These are phyloP conservation scores for Papilio gigon DNA, from an alignment of 2,888 invertebrate genomes.

Conservation along the genomic window DNA sequence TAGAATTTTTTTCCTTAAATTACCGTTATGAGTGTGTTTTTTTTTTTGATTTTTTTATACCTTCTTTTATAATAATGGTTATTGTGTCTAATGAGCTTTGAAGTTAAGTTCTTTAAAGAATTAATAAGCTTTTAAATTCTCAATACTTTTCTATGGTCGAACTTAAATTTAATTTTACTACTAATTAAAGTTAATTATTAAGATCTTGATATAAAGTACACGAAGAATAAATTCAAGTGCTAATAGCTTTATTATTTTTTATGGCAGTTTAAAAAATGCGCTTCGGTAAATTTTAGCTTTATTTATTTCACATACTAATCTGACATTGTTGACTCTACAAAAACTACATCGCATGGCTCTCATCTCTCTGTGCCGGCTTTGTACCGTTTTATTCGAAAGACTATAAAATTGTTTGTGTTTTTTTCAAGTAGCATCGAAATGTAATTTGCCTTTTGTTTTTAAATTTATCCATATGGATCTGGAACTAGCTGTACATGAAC, in stretches of 20 bases:
- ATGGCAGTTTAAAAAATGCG: neutral
- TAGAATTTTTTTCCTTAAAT: neutral
- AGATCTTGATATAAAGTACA: neutral
- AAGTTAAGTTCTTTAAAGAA: neutral
- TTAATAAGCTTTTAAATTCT: neutral
- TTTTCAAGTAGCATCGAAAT: no score
- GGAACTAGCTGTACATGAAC: no score
- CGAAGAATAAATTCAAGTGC: no score
- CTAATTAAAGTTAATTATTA: constrained; percentile 1
- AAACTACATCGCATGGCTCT: no score
- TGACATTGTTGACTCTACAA: no score
- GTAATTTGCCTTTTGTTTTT: no score
- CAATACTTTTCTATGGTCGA: neutral
- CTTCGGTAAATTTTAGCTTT: no score
- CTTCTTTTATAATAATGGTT: neutral
- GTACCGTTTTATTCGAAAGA: no score
- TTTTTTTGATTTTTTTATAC: neutral
- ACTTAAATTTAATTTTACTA: neutral
- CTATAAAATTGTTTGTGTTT: no score
- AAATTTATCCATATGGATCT: no score
- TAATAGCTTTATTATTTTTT: neutral
- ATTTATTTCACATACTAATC: no score
- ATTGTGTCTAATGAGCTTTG: neutral
- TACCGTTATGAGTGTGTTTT: neutral
- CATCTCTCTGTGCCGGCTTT: no score